phyloP scores from a whole-genome alignment of 2,888 invertebrate genomes.

The Diachrysia chrysitis region DNA sequence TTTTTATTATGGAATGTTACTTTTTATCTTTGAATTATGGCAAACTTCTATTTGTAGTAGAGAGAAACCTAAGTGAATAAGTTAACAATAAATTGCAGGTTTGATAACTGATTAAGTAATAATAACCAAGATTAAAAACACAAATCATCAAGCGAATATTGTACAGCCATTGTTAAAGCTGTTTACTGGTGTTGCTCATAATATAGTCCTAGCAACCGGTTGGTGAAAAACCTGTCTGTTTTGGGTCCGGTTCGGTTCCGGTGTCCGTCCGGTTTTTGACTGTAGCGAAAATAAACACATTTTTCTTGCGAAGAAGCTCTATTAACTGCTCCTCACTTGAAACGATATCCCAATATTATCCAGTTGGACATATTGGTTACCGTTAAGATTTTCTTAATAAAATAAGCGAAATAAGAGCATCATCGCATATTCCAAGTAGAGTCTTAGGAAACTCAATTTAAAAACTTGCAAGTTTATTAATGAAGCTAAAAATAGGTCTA shows the following conservation, averaged over 20 bases:
- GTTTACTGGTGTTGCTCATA: conserved; percentile 51
- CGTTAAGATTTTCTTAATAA: too few species aligned
- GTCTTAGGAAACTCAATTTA: background rate
- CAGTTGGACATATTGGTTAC: background rate
- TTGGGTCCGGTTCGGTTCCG: conserved; percentile 54
- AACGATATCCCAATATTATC: background rate
- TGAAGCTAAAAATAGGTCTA: background rate
- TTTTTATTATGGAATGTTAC: too few species aligned
- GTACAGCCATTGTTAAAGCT: conserved; percentile 16
- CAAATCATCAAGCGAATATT: conserved; percentile 15
- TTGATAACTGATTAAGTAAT: too few species aligned
- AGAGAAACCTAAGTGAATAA: too few species aligned
- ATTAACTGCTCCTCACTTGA: conserved; percentile 12
- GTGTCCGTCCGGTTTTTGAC: conserved; percentile 38
- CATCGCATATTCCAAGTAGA: background rate
- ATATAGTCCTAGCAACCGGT: conserved; percentile 67
- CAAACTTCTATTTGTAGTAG: too few species aligned
- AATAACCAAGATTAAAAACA: background rate
- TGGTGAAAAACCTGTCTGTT: conserved; percentile 64
- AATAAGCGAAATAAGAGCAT: too few species aligned
- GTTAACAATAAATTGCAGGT: too few species aligned
- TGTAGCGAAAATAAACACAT: conserved; percentile 35
- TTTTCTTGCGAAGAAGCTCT: conserved; percentile 27
- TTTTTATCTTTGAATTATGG: too few species aligned
- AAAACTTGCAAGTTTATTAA: background rate